A percentile compares a stretch with the other conserved stretches of the same genome.
Evolutionary conservation across 2,797 vertebrate genomes (phyloP).

Genomic region (Denticeps clupeoides): DNA sequence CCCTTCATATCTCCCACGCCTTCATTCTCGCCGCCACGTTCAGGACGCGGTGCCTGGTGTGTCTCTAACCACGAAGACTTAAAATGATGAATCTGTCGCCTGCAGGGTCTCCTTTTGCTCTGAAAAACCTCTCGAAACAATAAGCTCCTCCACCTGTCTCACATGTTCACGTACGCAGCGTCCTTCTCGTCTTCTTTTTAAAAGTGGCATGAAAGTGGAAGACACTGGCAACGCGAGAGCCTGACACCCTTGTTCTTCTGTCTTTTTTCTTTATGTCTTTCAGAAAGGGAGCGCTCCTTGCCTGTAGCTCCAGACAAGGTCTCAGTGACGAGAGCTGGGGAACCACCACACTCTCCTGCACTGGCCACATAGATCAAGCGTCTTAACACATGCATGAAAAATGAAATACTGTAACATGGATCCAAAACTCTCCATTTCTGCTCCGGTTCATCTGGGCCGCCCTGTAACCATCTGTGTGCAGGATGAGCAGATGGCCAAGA

Average conservation of each 20-base stretch:
- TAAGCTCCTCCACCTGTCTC: conserved; percentile 8
- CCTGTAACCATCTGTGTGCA: too few relatives aligned
- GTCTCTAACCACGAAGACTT: neutral
- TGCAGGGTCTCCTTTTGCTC: conserved; percentile 41
- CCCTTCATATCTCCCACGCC: conserved; percentile 25
- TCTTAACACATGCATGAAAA: conserved; percentile 38
- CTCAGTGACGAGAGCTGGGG: conserved; percentile 51
- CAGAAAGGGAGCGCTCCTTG: conserved; percentile 64
- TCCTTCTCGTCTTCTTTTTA: conserved; percentile 23
- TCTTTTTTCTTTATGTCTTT: conserved; percentile 65
- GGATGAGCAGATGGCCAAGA: too few relatives aligned
- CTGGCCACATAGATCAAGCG: conserved; percentile 43
- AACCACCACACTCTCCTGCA: conserved; percentile 40
- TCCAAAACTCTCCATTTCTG: too few relatives aligned
- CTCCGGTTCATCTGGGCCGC: too few relatives aligned
- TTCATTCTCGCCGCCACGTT: neutral
- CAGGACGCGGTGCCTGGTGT: neutral
- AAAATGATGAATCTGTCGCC: conserved; percentile 15
- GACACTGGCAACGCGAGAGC: conserved; percentile 37
- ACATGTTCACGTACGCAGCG: conserved; percentile 6
- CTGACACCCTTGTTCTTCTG: conserved; percentile 49
- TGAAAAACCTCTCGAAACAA: conserved; percentile 30
- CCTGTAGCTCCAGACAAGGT: conserved; percentile 62
- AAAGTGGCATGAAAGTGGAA: conserved; percentile 46
- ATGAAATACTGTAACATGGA: conserved; percentile 15